Base-by-base conservation (phyloP, 2,888 invertebrate species). In the Tachystola acroxantha region DNA sequence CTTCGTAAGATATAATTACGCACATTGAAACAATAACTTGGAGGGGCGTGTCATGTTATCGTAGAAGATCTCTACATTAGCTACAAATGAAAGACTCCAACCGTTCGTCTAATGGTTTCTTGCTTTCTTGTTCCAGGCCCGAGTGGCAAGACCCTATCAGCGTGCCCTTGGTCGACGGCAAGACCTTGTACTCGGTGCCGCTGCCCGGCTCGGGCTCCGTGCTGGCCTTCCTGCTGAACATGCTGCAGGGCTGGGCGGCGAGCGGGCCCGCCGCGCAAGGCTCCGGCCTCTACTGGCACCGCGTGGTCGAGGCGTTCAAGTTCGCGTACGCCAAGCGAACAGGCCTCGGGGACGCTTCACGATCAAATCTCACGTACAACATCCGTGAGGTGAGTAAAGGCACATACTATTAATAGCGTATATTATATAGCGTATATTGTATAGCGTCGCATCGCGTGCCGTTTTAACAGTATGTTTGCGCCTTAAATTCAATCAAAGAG, bases 241-340 rank as follows among this genome's bases (percentile, higher is more conserved):
- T 97, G 50, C 79, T 97, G 53, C 88, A 89, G 35, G 88, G 82
- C 7, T 90, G 88, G 76, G 73, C 80, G 4, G 88, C 67, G 6
- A 48, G 47, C 34, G 84, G 72, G 20, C 57, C 84, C n/a, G 42
- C 50, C 11, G 10, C 1, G 0, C 1, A 3, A 2, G 69, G 64
- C 44, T 65, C 73, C 48, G 44, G 49, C 41, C 75, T 82, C 10
- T 85, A 85, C 66, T 94, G 94, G 88, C 98, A 98, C 56, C 90
- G 95, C 45, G 87, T 96, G 46, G 86, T 94, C 6, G 98, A 99
- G 70, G 90, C 94, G 3, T 95, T 96, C 77, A 99, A 99, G 73
- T 97, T 93, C 82, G 97, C 94, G 10, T 97, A 94, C 72, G 97
- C 95, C 1, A 90, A 92, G 61, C 88, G 98, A 49, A 94, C 94